phyloP scores from a whole-genome alignment of 2,888 invertebrate species.

The Callyntrura sp. region DNA sequence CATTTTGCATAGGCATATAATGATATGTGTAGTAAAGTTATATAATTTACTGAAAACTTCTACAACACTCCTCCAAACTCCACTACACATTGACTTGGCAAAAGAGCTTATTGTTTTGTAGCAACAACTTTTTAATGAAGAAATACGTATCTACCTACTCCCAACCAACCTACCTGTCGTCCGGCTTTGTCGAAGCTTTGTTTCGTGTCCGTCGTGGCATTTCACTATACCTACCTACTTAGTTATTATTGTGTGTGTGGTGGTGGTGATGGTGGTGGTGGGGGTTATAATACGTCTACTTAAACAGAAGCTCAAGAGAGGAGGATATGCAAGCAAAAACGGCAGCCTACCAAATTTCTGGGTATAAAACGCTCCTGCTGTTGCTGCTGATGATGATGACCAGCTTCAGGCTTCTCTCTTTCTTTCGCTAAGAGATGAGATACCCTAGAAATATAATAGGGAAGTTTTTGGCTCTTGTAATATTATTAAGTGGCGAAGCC shows the following conservation, averaged over 20 bases:
- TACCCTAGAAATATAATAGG: neutral
- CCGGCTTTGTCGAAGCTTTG: neutral
- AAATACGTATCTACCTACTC: slow-evolving; percentile 21
- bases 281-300: neutral
- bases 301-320: neutral
- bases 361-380: too few species aligned
- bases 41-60: slow-evolving; percentile 13
- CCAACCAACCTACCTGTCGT: neutral
- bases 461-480: slow-evolving; percentile 14
- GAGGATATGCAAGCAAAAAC: neutral
- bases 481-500: too few species aligned
- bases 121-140: slow-evolving; percentile 13
- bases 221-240: slow-evolving; percentile 1
- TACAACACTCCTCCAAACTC: neutral
- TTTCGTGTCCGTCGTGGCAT: neutral
- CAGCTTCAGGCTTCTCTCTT: slow-evolving; percentile 8
- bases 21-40: neutral
- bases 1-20: neutral
- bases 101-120: neutral
- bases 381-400: neutral
- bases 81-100: neutral
- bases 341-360: neutral
- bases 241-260: neutral
- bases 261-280: too few species aligned
- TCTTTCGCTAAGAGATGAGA: neutral